These are phyloP conservation scores for Rhizoglyphus robini DNA, from an alignment of 1,140 invertebrate species.

Conservation along the genomic window DNA sequence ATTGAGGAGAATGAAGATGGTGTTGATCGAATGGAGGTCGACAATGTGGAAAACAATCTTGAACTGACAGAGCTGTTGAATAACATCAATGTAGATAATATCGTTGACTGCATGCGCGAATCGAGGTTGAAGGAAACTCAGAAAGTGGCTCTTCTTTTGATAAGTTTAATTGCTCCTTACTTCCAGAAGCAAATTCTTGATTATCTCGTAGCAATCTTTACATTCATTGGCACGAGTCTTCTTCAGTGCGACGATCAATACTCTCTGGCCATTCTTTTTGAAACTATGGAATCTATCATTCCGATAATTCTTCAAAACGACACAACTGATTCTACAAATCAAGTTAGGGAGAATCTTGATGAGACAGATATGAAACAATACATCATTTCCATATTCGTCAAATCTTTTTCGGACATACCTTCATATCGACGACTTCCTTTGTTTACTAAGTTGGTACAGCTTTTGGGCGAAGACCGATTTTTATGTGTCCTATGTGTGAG, in stretches of 20 bases:
- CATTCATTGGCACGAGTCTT: constrained; percentile 82
- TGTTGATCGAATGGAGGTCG: neutral
- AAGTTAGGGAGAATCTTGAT: neutral
- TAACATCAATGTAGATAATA: constrained; percentile 56
- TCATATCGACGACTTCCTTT: constrained; percentile 65
- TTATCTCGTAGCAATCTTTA: constrained; percentile 86
- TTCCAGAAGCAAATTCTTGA: constrained; percentile 60
- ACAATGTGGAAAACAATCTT: constrained; percentile 12
- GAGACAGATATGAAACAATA: constrained; percentile 37
- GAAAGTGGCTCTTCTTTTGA: constrained; percentile 67
- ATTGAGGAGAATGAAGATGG: neutral
- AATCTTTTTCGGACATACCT: constrained; percentile 73
- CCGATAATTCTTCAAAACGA: constrained; percentile 55
- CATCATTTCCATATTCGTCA: constrained; percentile 73
- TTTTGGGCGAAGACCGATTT: constrained; percentile 49
- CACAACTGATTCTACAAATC: too few species aligned
- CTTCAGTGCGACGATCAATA: constrained; percentile 81
- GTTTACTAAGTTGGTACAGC: constrained; percentile 61
- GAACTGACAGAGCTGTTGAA: constrained; percentile 32
- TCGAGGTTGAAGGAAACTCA: constrained; percentile 53
- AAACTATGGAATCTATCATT: constrained; percentile 75
- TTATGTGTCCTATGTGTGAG: constrained; percentile 46
- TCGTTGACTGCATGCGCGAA: constrained; percentile 63
- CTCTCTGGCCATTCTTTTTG: constrained; percentile 78
- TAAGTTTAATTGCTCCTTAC: constrained; percentile 51